phyloP scores from a whole-genome alignment of 2,888 invertebrate genomes.

The Salticus scenicus region DNA sequence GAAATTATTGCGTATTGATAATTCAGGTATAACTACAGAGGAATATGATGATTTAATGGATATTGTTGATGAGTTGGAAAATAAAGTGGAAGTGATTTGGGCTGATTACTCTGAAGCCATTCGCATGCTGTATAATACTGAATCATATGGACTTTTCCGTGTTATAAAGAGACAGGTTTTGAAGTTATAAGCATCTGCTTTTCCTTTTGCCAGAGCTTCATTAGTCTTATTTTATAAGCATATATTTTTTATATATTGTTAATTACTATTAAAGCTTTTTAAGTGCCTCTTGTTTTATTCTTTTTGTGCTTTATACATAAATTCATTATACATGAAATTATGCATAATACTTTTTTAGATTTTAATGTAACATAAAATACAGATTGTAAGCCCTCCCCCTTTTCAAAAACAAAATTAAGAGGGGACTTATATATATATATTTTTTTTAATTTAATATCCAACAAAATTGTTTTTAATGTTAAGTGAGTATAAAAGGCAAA shows the following conservation, averaged over 20 bases:
- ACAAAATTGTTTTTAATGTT: no score
- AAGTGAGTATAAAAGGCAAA: no score
- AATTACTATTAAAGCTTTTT: background rate
- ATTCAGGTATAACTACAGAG: conserved; percentile 42
- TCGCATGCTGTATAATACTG: conserved; percentile 31
- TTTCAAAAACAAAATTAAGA: no score
- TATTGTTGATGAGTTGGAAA: conserved; percentile 47
- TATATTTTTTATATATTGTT: conserved; percentile 9
- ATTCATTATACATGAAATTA: no score
- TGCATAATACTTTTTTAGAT: no score
- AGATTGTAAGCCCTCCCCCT: no score
- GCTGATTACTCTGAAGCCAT: conserved; percentile 60
- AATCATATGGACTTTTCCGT: conserved; percentile 18
- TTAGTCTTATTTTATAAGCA: background rate
- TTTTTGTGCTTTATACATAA: background rate
- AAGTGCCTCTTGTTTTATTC: background rate
- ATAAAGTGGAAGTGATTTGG: conserved; percentile 40
- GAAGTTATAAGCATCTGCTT: conserved; percentile 27
- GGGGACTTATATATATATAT: no score
- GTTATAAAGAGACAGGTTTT: conserved; percentile 38
- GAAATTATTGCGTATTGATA: conserved; percentile 23
- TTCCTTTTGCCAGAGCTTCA: background rate
- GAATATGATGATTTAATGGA: conserved; percentile 64
- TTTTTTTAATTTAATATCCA: no score
- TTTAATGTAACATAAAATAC: no score